These are phyloP conservation scores for Dusona sp. DNA, from an alignment of 2,888 invertebrate genomes.

Conservation along the genomic window DNA sequence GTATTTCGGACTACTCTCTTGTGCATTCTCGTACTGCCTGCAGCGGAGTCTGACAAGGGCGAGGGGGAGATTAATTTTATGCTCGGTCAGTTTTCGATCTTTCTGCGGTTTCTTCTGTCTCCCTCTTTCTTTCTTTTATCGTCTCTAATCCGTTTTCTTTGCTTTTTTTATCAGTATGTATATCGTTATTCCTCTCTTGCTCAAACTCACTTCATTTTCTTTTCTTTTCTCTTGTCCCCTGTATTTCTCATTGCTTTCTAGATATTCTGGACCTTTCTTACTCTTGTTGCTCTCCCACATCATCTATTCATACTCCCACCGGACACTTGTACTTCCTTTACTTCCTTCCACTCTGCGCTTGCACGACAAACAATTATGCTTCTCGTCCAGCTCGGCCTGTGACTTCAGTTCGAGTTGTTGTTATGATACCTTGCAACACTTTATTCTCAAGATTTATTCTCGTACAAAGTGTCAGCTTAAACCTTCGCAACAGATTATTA, in stretches of 20 bases:
- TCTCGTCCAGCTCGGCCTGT: constrained; percentile 2
- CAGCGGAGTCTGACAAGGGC: not conserved
- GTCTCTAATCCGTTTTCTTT: constrained; percentile 5
- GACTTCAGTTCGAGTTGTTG: not conserved
- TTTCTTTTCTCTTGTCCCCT: constrained; percentile 21
- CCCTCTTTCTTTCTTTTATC: constrained; percentile 24
- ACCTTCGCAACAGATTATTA: not conserved
- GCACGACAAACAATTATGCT: constrained; percentile 28
- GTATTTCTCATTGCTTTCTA: constrained; percentile 49
- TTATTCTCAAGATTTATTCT: not conserved
- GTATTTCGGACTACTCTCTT: constrained; percentile 6
- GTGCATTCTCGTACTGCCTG: constrained; percentile 1
- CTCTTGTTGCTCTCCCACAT: constrained; percentile 25
- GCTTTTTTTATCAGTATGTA: not conserved
- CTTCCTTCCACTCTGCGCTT: constrained; percentile 2
- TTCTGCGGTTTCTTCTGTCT: constrained; percentile 36
- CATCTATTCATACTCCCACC: constrained; percentile 46
- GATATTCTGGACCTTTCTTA: constrained; percentile 11
- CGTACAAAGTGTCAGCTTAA: not conserved
- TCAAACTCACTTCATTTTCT: not conserved
- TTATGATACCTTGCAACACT: not conserved
- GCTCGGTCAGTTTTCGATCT: constrained; percentile 59
- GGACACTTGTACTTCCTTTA: constrained; percentile 17
- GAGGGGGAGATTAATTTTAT: constrained; percentile 20
- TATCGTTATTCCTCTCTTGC: not conserved